These are phyloP conservation scores for Lochmaea crataegi DNA, from an alignment of 2,888 invertebrate genomes.

Conservation along the genomic window DNA sequence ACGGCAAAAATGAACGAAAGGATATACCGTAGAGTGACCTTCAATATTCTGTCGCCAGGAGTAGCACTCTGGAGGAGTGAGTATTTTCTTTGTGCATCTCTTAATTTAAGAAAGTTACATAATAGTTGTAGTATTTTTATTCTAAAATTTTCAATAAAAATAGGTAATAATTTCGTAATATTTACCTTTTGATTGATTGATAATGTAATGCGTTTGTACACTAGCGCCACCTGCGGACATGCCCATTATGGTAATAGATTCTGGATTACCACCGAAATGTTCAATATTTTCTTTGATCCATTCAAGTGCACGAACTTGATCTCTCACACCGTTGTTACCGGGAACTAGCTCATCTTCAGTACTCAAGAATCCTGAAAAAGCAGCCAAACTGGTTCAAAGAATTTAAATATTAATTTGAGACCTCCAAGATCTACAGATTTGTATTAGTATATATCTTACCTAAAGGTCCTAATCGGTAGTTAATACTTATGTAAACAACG, in stretches of 20 bases:
- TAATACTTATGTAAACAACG: conserved; percentile 75
- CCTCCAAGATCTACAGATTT: too few relatives aligned
- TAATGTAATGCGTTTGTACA: conserved; percentile 78
- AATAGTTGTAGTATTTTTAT: too few relatives aligned
- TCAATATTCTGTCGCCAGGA: too few relatives aligned
- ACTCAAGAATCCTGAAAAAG: conserved; percentile 75
- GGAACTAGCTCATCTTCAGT: conserved; percentile 77
- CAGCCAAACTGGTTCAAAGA: not conserved
- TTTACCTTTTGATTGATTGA: conserved; percentile 73
- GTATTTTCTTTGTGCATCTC: too few relatives aligned
- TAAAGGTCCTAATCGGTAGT: conserved; percentile 78
- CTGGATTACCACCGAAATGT: conserved; percentile 78
- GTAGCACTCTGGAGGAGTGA: too few relatives aligned
- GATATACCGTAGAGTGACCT: too few relatives aligned
- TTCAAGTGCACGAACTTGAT: conserved; percentile 76
- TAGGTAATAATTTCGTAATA: not conserved
- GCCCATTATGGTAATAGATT: conserved; percentile 76
- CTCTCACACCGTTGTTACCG: conserved; percentile 80
- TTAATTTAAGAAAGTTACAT: too few relatives aligned
- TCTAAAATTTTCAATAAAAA: too few relatives aligned
- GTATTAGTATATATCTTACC: conserved; percentile 61
- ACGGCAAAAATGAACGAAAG: too few relatives aligned
- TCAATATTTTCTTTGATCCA: conserved; percentile 78
- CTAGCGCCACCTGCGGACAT: conserved; percentile 81
- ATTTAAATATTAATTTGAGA: not conserved